Base-by-base conservation (phyloP, 2,113 vertebrate genomes). In the Coregonus clupeaformis region DNA sequence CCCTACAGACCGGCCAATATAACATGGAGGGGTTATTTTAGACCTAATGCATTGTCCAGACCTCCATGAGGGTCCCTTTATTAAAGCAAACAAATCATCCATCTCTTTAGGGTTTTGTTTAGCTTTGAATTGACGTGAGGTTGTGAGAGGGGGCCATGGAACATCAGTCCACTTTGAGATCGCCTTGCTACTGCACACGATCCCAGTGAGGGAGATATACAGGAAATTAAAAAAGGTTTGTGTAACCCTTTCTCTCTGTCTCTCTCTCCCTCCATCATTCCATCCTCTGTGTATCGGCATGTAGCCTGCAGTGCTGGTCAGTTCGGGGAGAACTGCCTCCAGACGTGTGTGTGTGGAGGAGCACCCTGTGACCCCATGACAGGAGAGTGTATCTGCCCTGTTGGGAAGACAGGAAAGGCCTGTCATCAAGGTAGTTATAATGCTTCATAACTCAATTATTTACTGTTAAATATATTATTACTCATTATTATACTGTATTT, bases 371-470 rank as follows among this genome's bases (percentile, higher is more conserved):
- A 93, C 36, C 67, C 83, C 0, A 22, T 80, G 75, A 91, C 86
- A 0, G 93, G 93, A 45, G 85, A 60, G 29, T 95, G 93, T 32
- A 14, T 89, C 62, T 95, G 92, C 76, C 88, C 92, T 64, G 80
- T 86, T 78, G 92, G 93, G 59, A 94, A 87, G 77, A 92, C 78
- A 9, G 93, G 93, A 7, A 20, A 36, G 25, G 49, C 49, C 12
- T 52, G 49, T 52, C 49, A 52, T 18, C 49, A 52, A 18, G 49
- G 49, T 52, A 52, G 49, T 52, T 52, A 52, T 4, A 18, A 52
- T 4, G 13, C 13, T 42, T 52, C 49, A 52, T 5, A 14, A 14
- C 16, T 52, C 49, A 14, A 1, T 52, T 52, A 52, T 52, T 14
- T 52, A 5, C 18, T 18, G 49, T 16, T 18, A 16, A 42, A 42